These are phyloP conservation scores for Drosophila putrida DNA, from an alignment of 2,888 invertebrate species.

Conservation along the genomic window DNA sequence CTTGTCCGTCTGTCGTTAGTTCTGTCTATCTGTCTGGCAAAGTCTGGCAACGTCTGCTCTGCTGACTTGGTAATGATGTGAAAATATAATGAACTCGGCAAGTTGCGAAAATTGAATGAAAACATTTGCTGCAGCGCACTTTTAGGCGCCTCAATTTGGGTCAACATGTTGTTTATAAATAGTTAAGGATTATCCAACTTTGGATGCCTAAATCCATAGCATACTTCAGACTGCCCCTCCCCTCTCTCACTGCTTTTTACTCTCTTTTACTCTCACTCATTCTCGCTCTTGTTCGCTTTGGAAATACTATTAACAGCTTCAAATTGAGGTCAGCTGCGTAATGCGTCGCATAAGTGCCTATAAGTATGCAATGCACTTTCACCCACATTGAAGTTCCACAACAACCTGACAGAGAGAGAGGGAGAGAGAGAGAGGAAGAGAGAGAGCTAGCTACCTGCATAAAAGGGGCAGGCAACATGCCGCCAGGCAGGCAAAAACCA, in stretches of 20 bases:
- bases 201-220: conserved; percentile 11
- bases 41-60: conserved; percentile 11
- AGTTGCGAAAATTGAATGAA: conserved; percentile 59
- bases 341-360: conserved; percentile 74
- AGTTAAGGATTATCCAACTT: conserved; percentile 17
- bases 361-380: conserved; percentile 76
- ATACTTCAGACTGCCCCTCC: background rate
- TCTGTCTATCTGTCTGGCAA: conserved; percentile 5
- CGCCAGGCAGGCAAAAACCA: conserved; percentile 64
- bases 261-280: conserved; percentile 1
- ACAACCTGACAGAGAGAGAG: background rate
- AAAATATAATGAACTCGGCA: conserved; percentile 63
- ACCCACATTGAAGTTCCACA: conserved; percentile 15
- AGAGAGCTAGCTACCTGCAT: conserved; percentile 7
- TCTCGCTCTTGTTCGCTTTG: conserved; percentile 6
- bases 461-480: conserved; percentile 13
- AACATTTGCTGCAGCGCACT: conserved; percentile 41
- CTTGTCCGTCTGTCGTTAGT: conserved; percentile 17
- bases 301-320: conserved; percentile 59
- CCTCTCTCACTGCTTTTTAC: background rate
- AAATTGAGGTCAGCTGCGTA: conserved; percentile 72
- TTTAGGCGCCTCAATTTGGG: conserved; percentile 38
- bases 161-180: conserved; percentile 41
- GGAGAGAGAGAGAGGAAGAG: background rate
- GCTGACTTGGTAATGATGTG: conserved; percentile 74